Base-by-base conservation (phyloP, 2,797 vertebrate species). In the Manis pentadactyla region DNA sequence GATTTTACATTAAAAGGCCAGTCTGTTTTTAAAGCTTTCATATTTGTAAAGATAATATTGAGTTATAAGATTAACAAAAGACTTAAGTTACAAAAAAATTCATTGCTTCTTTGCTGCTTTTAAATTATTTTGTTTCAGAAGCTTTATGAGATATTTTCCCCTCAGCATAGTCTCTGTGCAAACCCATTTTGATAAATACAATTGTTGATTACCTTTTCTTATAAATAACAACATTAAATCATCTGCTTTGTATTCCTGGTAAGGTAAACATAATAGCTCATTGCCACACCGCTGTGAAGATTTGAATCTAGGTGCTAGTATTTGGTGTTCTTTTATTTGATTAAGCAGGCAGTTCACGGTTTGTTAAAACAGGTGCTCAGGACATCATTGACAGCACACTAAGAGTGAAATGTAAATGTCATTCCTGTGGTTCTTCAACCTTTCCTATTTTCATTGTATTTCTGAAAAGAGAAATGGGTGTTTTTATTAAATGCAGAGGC, bases 401-500 rank as follows among this genome's bases (percentile, higher is more conserved):
- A 8, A 14, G 63, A 83, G 66, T 91, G 92, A 84, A 87, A 89
- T 87, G 55, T 90, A 94, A 87, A 96, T 92, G 84, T 93, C 87
- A 92, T 81, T 71, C 59, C 25, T 23, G 34, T 21, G 31, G 59
- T 53, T 55, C 51, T 94, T 83, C 46, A 92, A 6, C 63, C 46
- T 92, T 95, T 93, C 61, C n/a, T 63, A 25, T 97, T 97, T 92
- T 87, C 61, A 42, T 18, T 71, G 74, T 94, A 21, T 92, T 79
- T 97, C 78, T 75, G 87, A 93, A 82, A 90, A 94, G 87, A 71
- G 7, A 49, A 89, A 21, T 74, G 42, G 21, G 46, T 59, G 27
- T 57, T 87, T 85, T 90, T 92, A 86, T 74, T 93, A 93, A 96
- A 71, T 49, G 59, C 37, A 94, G 15, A 95, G 79, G 74, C 39